These are phyloP conservation scores for Aulostomus chinensis DNA, from an alignment of 2,797 vertebrate species.

Conservation along the genomic window DNA sequence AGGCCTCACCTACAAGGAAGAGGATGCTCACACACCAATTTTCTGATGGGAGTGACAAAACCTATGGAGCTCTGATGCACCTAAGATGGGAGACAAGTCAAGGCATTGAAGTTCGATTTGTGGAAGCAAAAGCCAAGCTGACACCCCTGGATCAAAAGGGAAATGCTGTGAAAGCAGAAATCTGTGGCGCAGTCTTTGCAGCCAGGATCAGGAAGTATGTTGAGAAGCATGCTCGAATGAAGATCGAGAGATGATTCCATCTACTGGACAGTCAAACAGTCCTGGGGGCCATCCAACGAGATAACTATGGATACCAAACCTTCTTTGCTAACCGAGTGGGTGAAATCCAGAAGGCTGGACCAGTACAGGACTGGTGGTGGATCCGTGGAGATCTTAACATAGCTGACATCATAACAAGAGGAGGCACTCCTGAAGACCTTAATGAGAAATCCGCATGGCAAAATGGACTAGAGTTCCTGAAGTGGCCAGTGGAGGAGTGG, in stretches of 20 bases:
- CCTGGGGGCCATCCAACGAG: background rate
- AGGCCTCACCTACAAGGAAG: too few relatives aligned
- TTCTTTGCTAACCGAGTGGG: background rate
- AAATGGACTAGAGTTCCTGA: too few relatives aligned
- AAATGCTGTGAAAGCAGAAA: background rate
- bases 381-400: background rate
- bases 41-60: conserved; percentile 39
- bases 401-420: too few relatives aligned
- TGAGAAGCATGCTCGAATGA: background rate
- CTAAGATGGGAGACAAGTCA: conserved; percentile 10
- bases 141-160: background rate
- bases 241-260: background rate
- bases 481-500: too few relatives aligned
- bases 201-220: background rate
- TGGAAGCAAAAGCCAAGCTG: conserved; percentile 25
- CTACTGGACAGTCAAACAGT: background rate
- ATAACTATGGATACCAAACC: background rate
- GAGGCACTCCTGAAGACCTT: too few relatives aligned
- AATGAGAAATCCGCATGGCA: too few relatives aligned
- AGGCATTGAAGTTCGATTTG: background rate
- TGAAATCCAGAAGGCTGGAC: background rate
- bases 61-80: conserved; percentile 41
- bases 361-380: too few relatives aligned
- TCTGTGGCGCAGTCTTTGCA: background rate
- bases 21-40: too few relatives aligned